Percentiles rank a stretch among this genome's conserved stretches.
Evolutionary conservation across 2,797 vertebrate genomes (phyloP).

Genomic region (Cryptoblepharus egeriae): DNA sequence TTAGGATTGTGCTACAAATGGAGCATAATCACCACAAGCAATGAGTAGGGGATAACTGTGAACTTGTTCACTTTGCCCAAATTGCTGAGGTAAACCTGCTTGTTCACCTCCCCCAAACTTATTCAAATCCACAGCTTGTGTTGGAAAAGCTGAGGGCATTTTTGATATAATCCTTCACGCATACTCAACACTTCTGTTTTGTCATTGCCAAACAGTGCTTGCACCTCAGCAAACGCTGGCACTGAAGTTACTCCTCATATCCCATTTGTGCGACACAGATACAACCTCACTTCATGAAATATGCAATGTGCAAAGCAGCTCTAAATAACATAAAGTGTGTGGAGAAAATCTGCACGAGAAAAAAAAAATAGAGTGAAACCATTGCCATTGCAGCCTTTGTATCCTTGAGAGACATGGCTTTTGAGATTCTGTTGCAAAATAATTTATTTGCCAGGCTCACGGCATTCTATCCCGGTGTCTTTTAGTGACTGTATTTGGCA

Average conservation of each 20-base stretch:
- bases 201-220: neutral
- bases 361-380: conserved; percentile 31
- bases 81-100: too few relatives aligned
- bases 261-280: neutral
- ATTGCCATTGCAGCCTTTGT: conserved; percentile 29
- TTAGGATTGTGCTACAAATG: too few relatives aligned
- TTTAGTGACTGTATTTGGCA: conserved; percentile 57
- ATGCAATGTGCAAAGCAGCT: neutral
- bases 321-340: conserved; percentile 1
- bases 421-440: conserved; percentile 36
- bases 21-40: too few relatives aligned
- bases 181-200: neutral
- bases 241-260: conserved; percentile 25
- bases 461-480: conserved; percentile 44
- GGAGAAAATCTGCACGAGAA: conserved; percentile 15
- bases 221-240: neutral
- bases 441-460: conserved; percentile 38
- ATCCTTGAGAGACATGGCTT: conserved; percentile 9
- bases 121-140: too few relatives aligned
- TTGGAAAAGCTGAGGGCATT: too few relatives aligned
- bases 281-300: neutral
- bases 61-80: too few relatives aligned
- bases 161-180: neutral
- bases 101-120: too few relatives aligned
- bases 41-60: too few relatives aligned